Conservation (phyloP, 1,140 invertebrate species). For the Macrocentrus cingulum region DNA sequence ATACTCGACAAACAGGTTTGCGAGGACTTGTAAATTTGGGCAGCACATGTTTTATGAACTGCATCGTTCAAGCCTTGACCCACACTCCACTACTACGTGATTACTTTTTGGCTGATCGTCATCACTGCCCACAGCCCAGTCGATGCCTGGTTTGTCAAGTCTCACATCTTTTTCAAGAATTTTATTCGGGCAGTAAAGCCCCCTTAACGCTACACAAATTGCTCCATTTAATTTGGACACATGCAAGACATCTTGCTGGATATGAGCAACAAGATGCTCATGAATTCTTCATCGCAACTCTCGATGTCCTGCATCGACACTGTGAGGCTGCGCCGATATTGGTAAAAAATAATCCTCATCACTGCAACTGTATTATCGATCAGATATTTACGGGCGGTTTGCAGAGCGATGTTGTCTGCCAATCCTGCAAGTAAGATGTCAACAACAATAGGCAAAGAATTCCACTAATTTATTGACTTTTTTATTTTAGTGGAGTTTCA, state of each 20-base stretch:
- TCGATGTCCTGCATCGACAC: constrained; percentile 90
- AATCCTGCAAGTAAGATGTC: constrained; percentile 80
- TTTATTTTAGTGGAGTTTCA: constrained; percentile 80
- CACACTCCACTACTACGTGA: constrained; percentile 93
- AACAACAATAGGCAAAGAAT: too few relatives aligned
- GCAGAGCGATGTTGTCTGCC: constrained; percentile 96
- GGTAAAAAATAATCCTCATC: constrained; percentile 64
- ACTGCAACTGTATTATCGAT: constrained; percentile 96
- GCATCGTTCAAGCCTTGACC: constrained; percentile 92
- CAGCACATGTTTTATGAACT: constrained; percentile 99
- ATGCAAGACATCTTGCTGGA: constrained; percentile 91
- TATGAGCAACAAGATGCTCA: constrained; percentile 99
- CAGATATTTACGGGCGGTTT: constrained; percentile 95
- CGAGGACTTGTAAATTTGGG: constrained; percentile 94
- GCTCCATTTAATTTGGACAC: constrained; percentile 94
- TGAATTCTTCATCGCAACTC: constrained; percentile 95
- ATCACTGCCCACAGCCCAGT: constrained; percentile 74
- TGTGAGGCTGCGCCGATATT: constrained; percentile 60
- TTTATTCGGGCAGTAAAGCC: constrained; percentile 87
- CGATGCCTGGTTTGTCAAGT: constrained; percentile 94
- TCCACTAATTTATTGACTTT: too few relatives aligned
- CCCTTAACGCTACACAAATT: constrained; percentile 87
- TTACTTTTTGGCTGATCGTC: constrained; percentile 92
- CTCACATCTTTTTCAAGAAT: constrained; percentile 83
- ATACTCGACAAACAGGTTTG: too few relatives aligned